Evolutionary conservation across 2,888 invertebrate genomes (phyloP).

Genomic region (Tipula confusa): DNA sequence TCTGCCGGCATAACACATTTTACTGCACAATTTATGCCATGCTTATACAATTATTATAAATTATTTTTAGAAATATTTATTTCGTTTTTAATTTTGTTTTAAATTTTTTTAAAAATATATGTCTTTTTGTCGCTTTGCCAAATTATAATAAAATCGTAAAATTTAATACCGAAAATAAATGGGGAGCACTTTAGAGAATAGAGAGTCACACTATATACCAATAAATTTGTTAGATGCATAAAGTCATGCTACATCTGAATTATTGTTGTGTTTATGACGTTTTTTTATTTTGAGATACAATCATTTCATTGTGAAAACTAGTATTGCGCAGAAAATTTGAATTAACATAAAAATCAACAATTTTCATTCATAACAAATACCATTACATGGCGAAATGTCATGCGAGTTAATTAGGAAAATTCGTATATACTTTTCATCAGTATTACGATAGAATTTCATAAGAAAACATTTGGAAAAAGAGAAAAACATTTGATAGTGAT

Average conservation of each 20-base stretch:
- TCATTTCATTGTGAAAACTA: not conserved
- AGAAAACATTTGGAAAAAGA: not conserved
- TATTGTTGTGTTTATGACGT: not conserved
- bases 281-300: not conserved
- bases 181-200: no score
- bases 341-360: not conserved
- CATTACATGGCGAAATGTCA: not conserved
- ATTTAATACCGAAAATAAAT: not conserved
- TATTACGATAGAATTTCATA: not conserved
- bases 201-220: not conserved
- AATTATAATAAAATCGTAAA: not conserved
- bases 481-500: not conserved
- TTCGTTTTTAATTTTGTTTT: not conserved
- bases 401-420: not conserved
- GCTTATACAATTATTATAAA: not conserved
- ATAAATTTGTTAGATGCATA: not conserved
- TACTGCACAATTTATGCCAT: not conserved
- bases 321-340: constrained; percentile 29
- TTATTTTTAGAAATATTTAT: not conserved
- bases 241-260: not conserved
- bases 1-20: not conserved
- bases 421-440: not conserved
- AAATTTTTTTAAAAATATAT: not conserved
- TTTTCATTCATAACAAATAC: constrained; percentile 20
- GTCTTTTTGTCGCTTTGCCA: not conserved